A percentile compares a stretch with the other conserved stretches of the same genome.
phyloP scores from a whole-genome alignment of 2,113 vertebrate genomes.

The Todiramphus chloris region DNA sequence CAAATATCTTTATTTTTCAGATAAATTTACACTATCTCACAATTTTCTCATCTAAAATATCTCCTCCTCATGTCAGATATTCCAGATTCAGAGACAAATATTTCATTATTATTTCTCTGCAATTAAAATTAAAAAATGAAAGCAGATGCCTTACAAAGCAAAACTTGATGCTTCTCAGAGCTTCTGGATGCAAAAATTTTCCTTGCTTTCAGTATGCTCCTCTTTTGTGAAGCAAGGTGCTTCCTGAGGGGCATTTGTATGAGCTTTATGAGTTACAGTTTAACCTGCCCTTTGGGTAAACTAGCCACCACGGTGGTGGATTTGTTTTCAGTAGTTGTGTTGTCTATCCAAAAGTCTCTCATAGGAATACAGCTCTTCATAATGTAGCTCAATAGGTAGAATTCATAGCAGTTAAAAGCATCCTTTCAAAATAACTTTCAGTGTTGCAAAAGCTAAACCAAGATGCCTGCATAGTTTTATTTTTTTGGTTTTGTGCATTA shows the following conservation, averaged over 20 bases:
- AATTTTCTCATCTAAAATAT: background rate
- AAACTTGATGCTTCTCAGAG: background rate
- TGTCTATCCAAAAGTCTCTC: background rate
- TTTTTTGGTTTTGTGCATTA: background rate
- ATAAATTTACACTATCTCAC: background rate
- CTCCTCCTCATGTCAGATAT: background rate
- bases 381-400: background rate
- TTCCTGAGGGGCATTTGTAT: background rate
- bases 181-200: background rate
- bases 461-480: background rate
- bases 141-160: background rate
- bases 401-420: background rate
- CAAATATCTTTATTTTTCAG: background rate
- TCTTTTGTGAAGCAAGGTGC: background rate
- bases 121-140: background rate
- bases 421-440: background rate
- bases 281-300: background rate
- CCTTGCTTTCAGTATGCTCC: background rate
- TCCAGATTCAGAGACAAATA: background rate
- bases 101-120: background rate
- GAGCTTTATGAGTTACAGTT: background rate
- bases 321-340: background rate
- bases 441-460: background rate
- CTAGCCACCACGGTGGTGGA: background rate
- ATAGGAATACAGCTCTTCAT: background rate